Evolutionary conservation across 2,888 invertebrate genomes (phyloP), one percentile per base, ranked within the genome.

Genomic region (Ornithoptera priamus): DNA sequence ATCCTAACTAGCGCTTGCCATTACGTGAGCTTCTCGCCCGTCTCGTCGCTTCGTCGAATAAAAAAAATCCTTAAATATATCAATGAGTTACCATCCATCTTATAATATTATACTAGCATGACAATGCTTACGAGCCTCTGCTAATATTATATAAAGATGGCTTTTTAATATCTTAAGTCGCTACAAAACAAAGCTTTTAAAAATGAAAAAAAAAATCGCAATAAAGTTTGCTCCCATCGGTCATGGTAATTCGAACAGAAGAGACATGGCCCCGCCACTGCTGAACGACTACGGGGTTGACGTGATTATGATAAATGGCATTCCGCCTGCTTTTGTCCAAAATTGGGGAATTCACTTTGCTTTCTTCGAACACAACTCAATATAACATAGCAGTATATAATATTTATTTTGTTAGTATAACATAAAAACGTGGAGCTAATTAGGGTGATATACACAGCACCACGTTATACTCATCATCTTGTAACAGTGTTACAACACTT

Each of bases 301-400:
- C 65, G 65, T 65, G 57, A 65, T 65, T 69, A 57, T 65, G 69
- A 69, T 65, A 69, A 69, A 69, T 69, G 20, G 42, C 57, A 46
- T 12, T 65, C 68, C 68, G 61, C 65, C 24, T 46, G 36, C 42
- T 69, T 65, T 69, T 61, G 62, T 42, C 69, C 18, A 57, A 69
- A 69, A 62, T 69, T 57, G 57, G n/a, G 36, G 36, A 61, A 62
- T 60, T 69, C 65, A 61, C 20, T 57, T 18, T 30, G 42, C 30
- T 42, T 30, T 46, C 30, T 42, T 15, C 62, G 46, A 24, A 42
- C 42, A 46, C n/a, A 46, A 57, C 61, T 67, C 53, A 17, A 20
- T 20, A 20, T 53, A 36, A 53, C 17, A 59, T 15, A 50, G 39
- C 46, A 62, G 20, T 1, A 61, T 17, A 30, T 30, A 5, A 30